Conservation (phyloP, 2,888 invertebrate genomes). For the Bellardia pandia region DNA sequence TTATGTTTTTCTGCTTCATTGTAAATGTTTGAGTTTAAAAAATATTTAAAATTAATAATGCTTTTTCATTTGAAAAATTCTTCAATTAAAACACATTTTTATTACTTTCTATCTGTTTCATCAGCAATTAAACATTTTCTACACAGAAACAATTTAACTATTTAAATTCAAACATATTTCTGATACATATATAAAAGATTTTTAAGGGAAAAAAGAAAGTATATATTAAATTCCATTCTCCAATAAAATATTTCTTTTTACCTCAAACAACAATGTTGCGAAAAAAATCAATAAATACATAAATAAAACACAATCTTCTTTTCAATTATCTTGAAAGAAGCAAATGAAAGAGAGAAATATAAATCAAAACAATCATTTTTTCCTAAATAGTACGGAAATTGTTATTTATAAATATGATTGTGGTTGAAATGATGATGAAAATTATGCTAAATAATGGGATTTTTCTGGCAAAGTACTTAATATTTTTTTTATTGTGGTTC, state of each 20-base stretch:
- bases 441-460: background rate
- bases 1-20: no score
- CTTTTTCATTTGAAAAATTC: no score
- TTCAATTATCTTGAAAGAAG: constrained; percentile 3
- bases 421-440: background rate
- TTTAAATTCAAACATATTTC: background rate
- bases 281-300: background rate
- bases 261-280: background rate
- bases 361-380: constrained; percentile 25
- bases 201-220: background rate
- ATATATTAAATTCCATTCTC: background rate
- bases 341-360: background rate
- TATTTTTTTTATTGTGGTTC: background rate
- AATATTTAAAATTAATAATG: no score
- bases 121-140: background rate
- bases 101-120: background rate
- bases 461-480: background rate
- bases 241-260: background rate
- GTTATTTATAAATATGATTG: background rate
- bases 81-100: no score
- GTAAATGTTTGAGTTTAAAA: no score
- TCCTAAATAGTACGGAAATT: background rate
- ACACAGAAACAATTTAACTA: background rate
- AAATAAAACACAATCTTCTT: background rate
- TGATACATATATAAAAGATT: background rate